Evolutionary conservation across 2,797 vertebrate genomes (phyloP), one percentile per base, ranked within the genome.

Genomic region (Mus caroli): DNA sequence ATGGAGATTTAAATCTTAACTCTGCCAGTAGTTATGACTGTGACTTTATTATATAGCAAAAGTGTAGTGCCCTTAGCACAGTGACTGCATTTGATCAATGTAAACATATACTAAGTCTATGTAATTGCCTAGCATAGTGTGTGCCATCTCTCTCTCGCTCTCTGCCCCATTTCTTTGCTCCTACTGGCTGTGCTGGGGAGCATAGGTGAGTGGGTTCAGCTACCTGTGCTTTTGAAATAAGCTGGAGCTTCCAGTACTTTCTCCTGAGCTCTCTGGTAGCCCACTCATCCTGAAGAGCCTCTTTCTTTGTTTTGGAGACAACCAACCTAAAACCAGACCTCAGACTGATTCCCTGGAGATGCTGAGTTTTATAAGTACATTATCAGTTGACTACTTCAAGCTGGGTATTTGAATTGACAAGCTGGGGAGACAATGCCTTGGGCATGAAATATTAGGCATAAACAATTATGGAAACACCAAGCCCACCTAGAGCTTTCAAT

Each of bases 1-100:
- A 60, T 52, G 90, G 84, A 91, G 37, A 92, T 58, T 91, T 84
- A 87, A 87, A 91, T 91, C 71, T 80, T 92, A 46, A 12, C 19
- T 88, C 84, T 97, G 40, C 50, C 60, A 54, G 12, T 54, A 77
- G 78, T 43, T 64, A 62, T 46, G 58, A 10, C 50, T 19, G 22
- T 1, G 64, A 52, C 12, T 91, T 91, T 93, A 60, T 87, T 73
- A 76, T 58, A 87, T 46, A 60, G 22, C 31, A 64, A 90, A 86
- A 75, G 82, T 31, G 1, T 37, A 54, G 86, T 62, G 31, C 50
- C 77, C 71, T 43, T 56, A 92, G 67, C 40, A 79, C 4, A 56
- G 75, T 52, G 11, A 67, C 62, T 80, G 31, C 67, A 60, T 86
- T 94, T 75, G 84, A 95, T 91, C 84, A 75, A 75, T 10, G 37